A percentile compares a stretch with the other conserved stretches of the same genome.
These are phyloP conservation scores for Epizoanthus ramosus DNA, from an alignment of 92 coral and sea anemone genomes.

Conservation along the genomic window DNA sequence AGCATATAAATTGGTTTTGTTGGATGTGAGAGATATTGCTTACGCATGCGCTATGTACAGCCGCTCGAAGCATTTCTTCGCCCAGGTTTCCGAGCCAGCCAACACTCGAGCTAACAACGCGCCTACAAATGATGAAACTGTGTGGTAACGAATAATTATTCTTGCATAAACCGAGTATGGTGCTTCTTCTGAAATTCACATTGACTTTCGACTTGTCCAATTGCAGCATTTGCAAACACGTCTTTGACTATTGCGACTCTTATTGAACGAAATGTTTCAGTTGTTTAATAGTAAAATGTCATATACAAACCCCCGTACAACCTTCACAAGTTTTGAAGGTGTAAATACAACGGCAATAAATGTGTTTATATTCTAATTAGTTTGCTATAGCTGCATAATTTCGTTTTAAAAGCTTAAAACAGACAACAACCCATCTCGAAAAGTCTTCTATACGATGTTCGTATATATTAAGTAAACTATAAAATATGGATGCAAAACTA, in stretches of 20 bases:
- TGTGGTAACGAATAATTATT: not conserved
- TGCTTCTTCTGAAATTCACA: no score
- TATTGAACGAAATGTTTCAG: not conserved
- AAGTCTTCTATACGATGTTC: no score
- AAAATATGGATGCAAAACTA: no score
- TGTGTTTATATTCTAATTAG: not conserved
- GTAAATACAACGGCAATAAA: not conserved
- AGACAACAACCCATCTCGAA: not conserved
- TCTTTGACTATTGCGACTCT: no score
- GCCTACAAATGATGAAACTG: not conserved
- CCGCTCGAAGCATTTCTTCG: not conserved
- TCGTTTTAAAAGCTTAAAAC: not conserved
- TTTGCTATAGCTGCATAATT: not conserved
- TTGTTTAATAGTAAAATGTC: not conserved
- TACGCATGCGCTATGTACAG: not conserved
- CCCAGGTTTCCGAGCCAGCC: constrained; percentile 1
- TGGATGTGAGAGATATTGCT: no score
- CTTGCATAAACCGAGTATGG: not conserved
- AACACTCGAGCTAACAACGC: not conserved
- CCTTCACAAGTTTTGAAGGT: no score
- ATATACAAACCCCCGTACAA: no score
- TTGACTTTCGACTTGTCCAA: not conserved
- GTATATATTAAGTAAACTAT: no score
- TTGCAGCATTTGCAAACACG: not conserved
- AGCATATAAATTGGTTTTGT: no score